Evolutionary conservation across 2,113 vertebrate species (phyloP), one percentile per base, ranked within the genome.

Genomic region (Hemibagrus wyckioides): DNA sequence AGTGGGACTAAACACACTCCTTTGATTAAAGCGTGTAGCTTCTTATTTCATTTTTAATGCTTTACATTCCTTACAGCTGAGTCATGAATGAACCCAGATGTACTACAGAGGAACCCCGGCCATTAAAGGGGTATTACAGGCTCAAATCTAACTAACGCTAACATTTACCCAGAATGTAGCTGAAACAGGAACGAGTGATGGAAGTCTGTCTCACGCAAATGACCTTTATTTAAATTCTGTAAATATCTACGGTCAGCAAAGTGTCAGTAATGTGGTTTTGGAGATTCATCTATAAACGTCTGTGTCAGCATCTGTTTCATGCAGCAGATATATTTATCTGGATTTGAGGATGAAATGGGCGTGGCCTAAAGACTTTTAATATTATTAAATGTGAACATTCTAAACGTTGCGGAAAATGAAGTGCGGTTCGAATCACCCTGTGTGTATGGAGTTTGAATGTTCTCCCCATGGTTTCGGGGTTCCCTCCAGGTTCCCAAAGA

Each of bases 11-110:
- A 75, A 75, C 67, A 75, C 83, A 11, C 36, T 85, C 33, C 52
- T 30, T 30, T 56, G 30, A 28, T 41, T 39, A 41, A 81, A 52
- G 41, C 0, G 13, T 63, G 73, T 28, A 61, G 59, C 4, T 65
- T 65, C 44, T 79, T 39, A 15, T 63, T 85, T 59, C 41, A 48
- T 36, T 85, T 19, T 30, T n/a, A n/a, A 36, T 28, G 23, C 1
- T 36, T 44, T 39, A 56, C 44, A 80, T 80, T 69, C 76, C 76
- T 86, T 86, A 54, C 17, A 69, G 77, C 76, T 69, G 85, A 86
- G 65, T 80, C 85, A 80, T 30, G 63, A 65, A 25, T 44, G 13
- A 75, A 21, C 69, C 52, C 61, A n/a, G 28, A 52, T 73, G 33
- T 36, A 19, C 57, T 41, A 10, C 54, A 41, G 33, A 8, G 21